These are phyloP conservation scores for Neotragus pygmaeus DNA, from an alignment of 2,113 vertebrate genomes.

Conservation along the genomic window DNA sequence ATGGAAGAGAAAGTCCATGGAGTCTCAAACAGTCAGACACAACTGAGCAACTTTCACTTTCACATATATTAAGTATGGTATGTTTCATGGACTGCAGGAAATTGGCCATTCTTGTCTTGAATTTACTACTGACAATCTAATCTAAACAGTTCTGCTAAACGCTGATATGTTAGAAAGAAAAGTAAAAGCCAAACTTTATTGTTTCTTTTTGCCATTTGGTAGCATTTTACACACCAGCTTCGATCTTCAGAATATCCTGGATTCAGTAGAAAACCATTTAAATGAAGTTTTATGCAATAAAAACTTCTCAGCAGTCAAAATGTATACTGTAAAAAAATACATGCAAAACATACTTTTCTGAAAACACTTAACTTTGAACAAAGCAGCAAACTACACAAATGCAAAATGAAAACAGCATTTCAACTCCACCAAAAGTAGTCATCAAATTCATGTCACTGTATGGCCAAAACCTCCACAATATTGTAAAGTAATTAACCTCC, in stretches of 20 bases:
- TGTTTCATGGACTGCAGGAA: conserved; percentile 43
- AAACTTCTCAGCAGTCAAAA: conserved; percentile 84
- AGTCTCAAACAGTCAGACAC: background rate
- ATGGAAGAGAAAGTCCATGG: background rate
- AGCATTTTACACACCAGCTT: conserved; percentile 83
- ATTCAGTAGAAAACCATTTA: conserved; percentile 83
- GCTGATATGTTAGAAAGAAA: conserved; percentile 70
- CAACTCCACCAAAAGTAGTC: conserved; percentile 83
- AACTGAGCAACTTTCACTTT: background rate
- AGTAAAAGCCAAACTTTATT: conserved; percentile 82
- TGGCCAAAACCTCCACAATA: background rate
- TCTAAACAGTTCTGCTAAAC: conserved; percentile 53
- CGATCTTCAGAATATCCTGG: conserved; percentile 80
- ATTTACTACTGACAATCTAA: conserved; percentile 45
- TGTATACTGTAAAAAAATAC: conserved; percentile 85
- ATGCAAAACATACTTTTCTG: conserved; percentile 85
- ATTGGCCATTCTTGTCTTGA: conserved; percentile 23
- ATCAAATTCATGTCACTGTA: conserved; percentile 46
- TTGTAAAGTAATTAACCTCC: background rate
- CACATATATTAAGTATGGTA: conserved; percentile 44
- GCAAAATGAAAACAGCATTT: conserved; percentile 83
- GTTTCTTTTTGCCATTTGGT: conserved; percentile 76
- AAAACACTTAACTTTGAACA: conserved; percentile 83
- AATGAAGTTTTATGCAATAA: conserved; percentile 84
- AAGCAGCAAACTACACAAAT: conserved; percentile 86